A percentile compares a stretch with the other conserved stretches of the same genome.
These are phyloP conservation scores for Bombus ignitus DNA, from an alignment of 1,140 invertebrate genomes.

Conservation along the genomic window DNA sequence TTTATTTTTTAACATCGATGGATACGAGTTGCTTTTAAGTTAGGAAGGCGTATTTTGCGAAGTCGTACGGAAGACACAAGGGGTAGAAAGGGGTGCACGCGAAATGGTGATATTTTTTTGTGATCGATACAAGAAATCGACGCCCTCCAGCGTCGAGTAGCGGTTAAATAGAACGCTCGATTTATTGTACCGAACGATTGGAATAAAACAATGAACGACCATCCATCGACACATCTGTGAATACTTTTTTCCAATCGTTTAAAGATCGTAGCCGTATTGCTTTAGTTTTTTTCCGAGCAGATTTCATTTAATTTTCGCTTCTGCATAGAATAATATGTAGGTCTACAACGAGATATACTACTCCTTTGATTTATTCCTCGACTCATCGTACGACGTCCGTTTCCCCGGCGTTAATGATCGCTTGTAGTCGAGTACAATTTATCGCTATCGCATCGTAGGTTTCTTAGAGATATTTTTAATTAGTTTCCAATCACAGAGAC, in stretches of 20 bases:
- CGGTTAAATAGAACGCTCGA: slow-evolving; percentile 4
- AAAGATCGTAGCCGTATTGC: neutral
- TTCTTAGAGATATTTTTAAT: neutral
- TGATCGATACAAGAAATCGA: slow-evolving; percentile 46
- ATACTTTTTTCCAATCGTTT: neutral
- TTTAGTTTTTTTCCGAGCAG: neutral
- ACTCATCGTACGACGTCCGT: neutral
- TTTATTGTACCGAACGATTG: neutral
- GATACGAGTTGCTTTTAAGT: neutral
- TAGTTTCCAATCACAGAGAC: no score
- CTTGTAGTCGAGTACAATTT: neutral
- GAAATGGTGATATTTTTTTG: slow-evolving; percentile 63
- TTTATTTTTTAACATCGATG: no score
- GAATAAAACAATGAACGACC: neutral
- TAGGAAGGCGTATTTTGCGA: neutral
- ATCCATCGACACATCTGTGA: no score
- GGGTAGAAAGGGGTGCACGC: slow-evolving; percentile 1
- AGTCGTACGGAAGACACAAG: neutral
- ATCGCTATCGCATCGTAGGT: neutral
- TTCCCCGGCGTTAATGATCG: neutral
- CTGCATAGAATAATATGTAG: neutral
- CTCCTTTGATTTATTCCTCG: neutral
- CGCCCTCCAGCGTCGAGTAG: slow-evolving; percentile 15
- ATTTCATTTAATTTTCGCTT: neutral
- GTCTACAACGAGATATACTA: neutral